Percentiles rank a stretch among this genome's conserved stretches.
Evolutionary conservation across 2,888 invertebrate species (phyloP).

Genomic region (Camponotus fellah): DNA sequence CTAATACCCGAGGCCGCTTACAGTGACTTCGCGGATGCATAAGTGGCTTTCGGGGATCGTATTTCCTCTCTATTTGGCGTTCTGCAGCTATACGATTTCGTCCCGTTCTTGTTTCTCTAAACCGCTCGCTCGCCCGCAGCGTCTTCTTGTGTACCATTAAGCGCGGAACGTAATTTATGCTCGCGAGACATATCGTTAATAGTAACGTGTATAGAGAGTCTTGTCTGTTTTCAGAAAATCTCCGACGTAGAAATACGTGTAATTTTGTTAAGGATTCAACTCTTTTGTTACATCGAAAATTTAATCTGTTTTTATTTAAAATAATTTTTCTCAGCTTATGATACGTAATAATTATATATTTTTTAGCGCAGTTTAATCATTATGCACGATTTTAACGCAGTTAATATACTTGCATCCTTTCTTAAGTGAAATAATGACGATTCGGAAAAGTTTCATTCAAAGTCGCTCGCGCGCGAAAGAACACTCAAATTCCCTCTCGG

Average conservation of each 20-base stretch:
- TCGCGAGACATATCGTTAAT: background rate
- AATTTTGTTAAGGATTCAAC: background rate
- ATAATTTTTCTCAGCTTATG: background rate
- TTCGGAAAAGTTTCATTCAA: slow-evolving; percentile 63
- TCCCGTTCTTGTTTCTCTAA: slow-evolving; percentile 38
- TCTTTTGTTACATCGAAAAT: background rate
- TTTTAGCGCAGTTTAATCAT: slow-evolving; percentile 62
- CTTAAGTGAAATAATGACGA: slow-evolving; percentile 66
- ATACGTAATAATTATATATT: background rate
- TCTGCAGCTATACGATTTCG: slow-evolving; percentile 38
- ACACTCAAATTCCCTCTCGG: slow-evolving; percentile 53
- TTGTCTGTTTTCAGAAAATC: background rate
- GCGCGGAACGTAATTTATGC: slow-evolving; percentile 10
- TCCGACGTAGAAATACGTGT: background rate
- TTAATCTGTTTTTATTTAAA: background rate
- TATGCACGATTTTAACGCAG: slow-evolving; percentile 64
- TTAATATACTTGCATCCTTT: slow-evolving; percentile 68
- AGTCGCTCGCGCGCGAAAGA: slow-evolving; percentile 57
- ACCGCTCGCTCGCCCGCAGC: slow-evolving; percentile 29
- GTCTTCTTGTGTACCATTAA: slow-evolving; percentile 23
- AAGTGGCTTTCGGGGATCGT: slow-evolving; percentile 48
- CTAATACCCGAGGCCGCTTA: slow-evolving; percentile 40
- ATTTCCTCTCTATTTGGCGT: slow-evolving; percentile 53
- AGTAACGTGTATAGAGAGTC: background rate
- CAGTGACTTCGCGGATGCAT: slow-evolving; percentile 56